Conservation (phyloP, 2,113 vertebrate genomes). For the Cichladusa arquata region DNA sequence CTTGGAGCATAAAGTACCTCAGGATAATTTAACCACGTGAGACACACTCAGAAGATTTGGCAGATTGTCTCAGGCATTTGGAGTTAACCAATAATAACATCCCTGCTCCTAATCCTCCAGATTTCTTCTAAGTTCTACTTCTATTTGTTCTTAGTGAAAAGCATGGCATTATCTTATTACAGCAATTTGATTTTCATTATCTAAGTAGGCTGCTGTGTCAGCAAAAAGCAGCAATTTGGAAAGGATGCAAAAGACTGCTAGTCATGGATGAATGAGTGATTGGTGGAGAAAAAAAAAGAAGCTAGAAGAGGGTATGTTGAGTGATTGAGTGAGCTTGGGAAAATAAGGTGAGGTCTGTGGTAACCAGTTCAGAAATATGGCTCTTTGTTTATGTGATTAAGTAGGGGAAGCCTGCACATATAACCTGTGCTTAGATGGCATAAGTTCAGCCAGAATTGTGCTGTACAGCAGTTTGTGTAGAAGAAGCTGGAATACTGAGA, state of each 20-base stretch:
- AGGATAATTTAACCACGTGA: slow-evolving; percentile 45
- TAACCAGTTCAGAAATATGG: not conserved
- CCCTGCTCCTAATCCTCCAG: slow-evolving; percentile 52
- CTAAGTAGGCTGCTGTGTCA: slow-evolving; percentile 33
- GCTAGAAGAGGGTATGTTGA: slow-evolving; percentile 1
- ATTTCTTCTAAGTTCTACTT: slow-evolving; percentile 48
- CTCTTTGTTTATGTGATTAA: not conserved
- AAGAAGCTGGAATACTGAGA: not conserved
- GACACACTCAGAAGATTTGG: slow-evolving; percentile 43
- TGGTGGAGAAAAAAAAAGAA: slow-evolving; percentile 7
- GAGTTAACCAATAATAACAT: slow-evolving; percentile 39
- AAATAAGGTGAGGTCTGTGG: not conserved
- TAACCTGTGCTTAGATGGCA: not conserved
- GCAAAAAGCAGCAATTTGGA: slow-evolving; percentile 50
- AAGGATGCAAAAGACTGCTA: not conserved
- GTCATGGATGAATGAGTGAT: slow-evolving; percentile 31
- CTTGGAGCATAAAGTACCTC: slow-evolving; percentile 23
- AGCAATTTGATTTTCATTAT: slow-evolving; percentile 62
- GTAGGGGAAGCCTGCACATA: not conserved
- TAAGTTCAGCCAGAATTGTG: not conserved
- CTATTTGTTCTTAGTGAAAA: slow-evolving; percentile 59
- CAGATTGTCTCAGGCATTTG: slow-evolving; percentile 44
- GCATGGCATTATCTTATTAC: slow-evolving; percentile 50
- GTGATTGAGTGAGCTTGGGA: slow-evolving; percentile 19
- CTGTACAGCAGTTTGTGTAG: not conserved